Conservation (phyloP, 1,140 invertebrate genomes). For the Eriosoma lanigerum region DNA sequence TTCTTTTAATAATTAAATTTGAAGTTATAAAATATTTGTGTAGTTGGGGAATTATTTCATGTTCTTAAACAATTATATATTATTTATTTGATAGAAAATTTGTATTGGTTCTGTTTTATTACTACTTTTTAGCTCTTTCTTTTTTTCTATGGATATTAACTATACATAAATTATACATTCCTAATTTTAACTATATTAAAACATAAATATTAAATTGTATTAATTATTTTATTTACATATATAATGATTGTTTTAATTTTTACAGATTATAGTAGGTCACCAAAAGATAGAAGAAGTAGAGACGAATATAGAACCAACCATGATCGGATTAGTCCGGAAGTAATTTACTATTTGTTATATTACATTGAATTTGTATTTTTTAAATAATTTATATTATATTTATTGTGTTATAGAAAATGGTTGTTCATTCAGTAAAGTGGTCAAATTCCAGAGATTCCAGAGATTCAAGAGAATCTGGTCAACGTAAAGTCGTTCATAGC, state of each 20-base stretch:
- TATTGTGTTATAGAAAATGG: constrained; percentile 32
- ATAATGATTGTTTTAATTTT: constrained; percentile 55
- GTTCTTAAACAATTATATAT: too few relatives aligned
- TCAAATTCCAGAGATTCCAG: constrained; percentile 45
- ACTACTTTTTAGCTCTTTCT: too few relatives aligned
- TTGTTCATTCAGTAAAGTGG: constrained; percentile 48
- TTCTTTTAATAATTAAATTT: too few relatives aligned
- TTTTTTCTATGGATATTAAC: too few relatives aligned
- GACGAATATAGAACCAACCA: constrained; percentile 80
- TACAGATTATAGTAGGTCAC: constrained; percentile 75
- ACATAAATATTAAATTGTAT: too few relatives aligned
- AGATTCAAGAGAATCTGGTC: constrained; percentile 46
- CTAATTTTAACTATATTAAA: too few relatives aligned
- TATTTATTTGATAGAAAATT: too few relatives aligned
- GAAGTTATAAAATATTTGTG: too few relatives aligned
- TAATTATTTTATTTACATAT: too few relatives aligned
- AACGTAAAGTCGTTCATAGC: constrained; percentile 46
- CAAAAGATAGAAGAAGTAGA: constrained; percentile 78
- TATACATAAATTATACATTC: too few relatives aligned
- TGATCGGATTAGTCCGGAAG: constrained; percentile 76
- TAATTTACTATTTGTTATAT: constrained; percentile 58
- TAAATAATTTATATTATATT: neutral
- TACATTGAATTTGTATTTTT: neutral
- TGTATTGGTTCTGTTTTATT: too few relatives aligned
- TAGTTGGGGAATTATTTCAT: too few relatives aligned